Percentiles rank a stretch among this genome's conserved stretches.
Evolutionary conservation across 2,113 vertebrate genomes (phyloP).

Genomic region (Dissostichus mawsoni): DNA sequence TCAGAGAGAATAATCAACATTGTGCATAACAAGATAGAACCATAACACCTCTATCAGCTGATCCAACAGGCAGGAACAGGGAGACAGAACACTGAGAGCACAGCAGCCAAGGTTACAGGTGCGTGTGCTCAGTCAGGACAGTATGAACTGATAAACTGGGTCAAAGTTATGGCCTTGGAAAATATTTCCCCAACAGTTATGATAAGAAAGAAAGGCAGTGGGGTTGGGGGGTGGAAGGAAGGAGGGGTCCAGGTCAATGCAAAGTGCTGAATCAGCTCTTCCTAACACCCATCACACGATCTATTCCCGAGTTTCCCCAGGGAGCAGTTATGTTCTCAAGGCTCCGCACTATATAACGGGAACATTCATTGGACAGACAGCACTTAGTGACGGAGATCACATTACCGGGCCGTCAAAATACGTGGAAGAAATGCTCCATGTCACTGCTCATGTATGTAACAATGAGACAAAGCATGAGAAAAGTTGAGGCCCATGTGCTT

Average conservation of each 20-base stretch:
- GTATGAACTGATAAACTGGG: too few relatives aligned
- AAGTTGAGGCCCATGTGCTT: constrained; percentile 4
- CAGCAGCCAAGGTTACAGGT: too few relatives aligned
- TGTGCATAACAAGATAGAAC: too few relatives aligned
- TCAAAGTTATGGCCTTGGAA: too few relatives aligned
- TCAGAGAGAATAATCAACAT: too few relatives aligned
- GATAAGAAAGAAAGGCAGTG: constrained; percentile 51
- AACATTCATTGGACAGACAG: constrained; percentile 55
- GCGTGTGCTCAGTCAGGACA: too few relatives aligned
- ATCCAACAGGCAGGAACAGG: too few relatives aligned
- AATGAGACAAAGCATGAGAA: constrained; percentile 34
- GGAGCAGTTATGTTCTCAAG: constrained; percentile 64
- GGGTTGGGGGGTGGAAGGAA: background rate
- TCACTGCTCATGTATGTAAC: constrained; percentile 31
- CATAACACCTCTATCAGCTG: too few relatives aligned
- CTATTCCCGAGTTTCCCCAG: constrained; percentile 75
- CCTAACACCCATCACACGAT: constrained; percentile 53
- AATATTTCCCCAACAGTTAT: background rate
- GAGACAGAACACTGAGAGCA: too few relatives aligned
- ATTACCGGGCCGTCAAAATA: constrained; percentile 50
- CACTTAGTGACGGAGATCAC: constrained; percentile 55
- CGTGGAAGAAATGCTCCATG: constrained; percentile 17
- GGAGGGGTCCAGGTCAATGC: constrained; percentile 33
- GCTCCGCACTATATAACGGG: constrained; percentile 65
- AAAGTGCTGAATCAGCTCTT: constrained; percentile 73